phyloP scores from a whole-genome alignment of 2,113 vertebrate species.

The Prinia subflava region DNA sequence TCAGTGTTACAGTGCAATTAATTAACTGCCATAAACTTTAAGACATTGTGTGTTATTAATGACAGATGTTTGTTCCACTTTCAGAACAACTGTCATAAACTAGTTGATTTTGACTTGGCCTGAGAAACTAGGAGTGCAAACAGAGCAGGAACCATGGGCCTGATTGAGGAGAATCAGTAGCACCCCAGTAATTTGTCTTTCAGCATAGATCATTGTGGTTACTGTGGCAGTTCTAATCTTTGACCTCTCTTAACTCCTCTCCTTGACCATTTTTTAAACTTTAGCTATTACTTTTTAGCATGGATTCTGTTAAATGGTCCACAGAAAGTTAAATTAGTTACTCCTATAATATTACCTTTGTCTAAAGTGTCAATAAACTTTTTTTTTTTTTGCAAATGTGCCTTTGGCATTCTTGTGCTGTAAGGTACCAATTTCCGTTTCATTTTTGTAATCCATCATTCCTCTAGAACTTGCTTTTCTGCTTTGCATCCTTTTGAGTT shows the following conservation, averaged over 20 bases:
- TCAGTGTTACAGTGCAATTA: background rate
- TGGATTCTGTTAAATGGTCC: background rate
- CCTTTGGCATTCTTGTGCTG: background rate
- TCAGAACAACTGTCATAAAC: background rate
- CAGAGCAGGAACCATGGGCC: background rate
- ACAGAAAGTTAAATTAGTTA: background rate
- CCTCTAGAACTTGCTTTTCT: background rate
- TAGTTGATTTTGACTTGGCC: background rate
- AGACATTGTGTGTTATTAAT: background rate
- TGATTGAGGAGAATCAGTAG: background rate
- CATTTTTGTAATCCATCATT: background rate
- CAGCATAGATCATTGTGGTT: background rate
- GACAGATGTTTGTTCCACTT: background rate
- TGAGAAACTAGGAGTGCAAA: background rate
- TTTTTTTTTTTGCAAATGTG: background rate
- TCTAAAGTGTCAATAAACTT: background rate
- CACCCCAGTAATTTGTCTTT: background rate
- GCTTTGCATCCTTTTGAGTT: background rate
- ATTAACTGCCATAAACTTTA: background rate
- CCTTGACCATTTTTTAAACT: background rate
- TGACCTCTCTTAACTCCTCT: background rate
- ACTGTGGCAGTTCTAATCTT: background rate
- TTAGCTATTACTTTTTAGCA: background rate
- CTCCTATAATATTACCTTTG: background rate
- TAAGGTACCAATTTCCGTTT: background rate